Conservation (phyloP, 2,888 invertebrate genomes). For the Ellobium chinense region DNA sequence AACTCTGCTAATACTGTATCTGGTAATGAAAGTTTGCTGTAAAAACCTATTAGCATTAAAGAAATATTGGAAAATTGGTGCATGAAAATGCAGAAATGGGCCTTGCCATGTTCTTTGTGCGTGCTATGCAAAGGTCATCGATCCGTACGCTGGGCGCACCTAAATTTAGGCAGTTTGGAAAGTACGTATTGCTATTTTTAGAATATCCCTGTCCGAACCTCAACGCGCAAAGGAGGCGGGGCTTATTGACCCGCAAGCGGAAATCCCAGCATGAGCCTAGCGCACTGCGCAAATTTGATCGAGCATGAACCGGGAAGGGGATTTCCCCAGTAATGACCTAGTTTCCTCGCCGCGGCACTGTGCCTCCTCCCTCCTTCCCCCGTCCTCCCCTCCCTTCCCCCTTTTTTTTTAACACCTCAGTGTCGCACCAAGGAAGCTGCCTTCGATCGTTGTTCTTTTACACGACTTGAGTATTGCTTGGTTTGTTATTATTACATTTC, state of each 20-base stretch:
- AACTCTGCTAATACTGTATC: too few relatives aligned
- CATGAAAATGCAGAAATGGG: too few relatives aligned
- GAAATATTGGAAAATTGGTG: too few relatives aligned
- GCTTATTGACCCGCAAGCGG: conserved; percentile 10
- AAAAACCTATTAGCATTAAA: too few relatives aligned
- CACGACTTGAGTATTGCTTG: too few relatives aligned
- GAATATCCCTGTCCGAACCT: conserved; percentile 45
- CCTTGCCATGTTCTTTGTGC: conserved; percentile 18
- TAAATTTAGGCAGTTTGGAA: conserved; percentile 47
- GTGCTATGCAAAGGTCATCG: conserved; percentile 31
- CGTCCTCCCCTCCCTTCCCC: not conserved
- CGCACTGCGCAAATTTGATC: conserved; percentile 17
- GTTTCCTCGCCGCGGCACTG: too few relatives aligned
- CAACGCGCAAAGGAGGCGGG: conserved; percentile 21
- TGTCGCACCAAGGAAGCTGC: too few relatives aligned
- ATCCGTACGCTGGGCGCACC: conserved; percentile 25
- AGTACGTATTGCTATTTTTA: conserved; percentile 46
- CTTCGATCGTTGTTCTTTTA: too few relatives aligned
- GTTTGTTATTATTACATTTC: too few relatives aligned
- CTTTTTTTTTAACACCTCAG: too few relatives aligned
- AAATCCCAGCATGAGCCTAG: conserved; percentile 21
- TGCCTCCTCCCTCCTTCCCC: not conserved
- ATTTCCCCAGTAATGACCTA: conserved; percentile 31
- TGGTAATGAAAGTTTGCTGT: too few relatives aligned
- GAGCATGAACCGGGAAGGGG: not conserved